Evolutionary conservation across 2,113 vertebrate genomes (phyloP).

Genomic region (Aramus guarauna): DNA sequence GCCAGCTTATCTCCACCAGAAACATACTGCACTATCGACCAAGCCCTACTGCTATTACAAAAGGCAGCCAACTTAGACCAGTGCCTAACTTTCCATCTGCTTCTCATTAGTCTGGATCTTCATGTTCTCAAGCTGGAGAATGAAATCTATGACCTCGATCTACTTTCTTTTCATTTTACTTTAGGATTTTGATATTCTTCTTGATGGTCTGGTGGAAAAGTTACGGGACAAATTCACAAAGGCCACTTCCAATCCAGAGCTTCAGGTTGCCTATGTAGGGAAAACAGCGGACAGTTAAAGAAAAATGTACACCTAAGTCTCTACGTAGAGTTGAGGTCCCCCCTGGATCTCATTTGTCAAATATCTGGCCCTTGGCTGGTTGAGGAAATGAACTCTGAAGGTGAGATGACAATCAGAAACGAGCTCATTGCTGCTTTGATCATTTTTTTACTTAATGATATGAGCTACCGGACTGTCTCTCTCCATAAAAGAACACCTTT

Average conservation of each 20-base stretch:
- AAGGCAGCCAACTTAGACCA: constrained; percentile 5
- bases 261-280: neutral
- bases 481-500: neutral
- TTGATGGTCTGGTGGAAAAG: neutral
- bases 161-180: neutral
- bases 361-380: neutral
- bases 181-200: neutral
- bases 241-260: neutral
- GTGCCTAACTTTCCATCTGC: constrained; percentile 43
- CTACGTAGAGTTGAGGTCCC: neutral
- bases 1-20: constrained; percentile 18
- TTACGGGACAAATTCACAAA: neutral
- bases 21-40: neutral
- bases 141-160: constrained; percentile 13
- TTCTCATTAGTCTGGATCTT: constrained; percentile 28
- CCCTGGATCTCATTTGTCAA: neutral
- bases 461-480: neutral
- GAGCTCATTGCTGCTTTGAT: constrained; percentile 16
- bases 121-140: neutral
- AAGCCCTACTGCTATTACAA: neutral
- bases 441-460: neutral
- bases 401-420: neutral
- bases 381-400: constrained; percentile 2
- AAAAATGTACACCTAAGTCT: neutral
- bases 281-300: neutral